These are phyloP conservation scores for Chrysomallon squamiferum DNA, from an alignment of 1,140 invertebrate species.

Conservation along the genomic window DNA sequence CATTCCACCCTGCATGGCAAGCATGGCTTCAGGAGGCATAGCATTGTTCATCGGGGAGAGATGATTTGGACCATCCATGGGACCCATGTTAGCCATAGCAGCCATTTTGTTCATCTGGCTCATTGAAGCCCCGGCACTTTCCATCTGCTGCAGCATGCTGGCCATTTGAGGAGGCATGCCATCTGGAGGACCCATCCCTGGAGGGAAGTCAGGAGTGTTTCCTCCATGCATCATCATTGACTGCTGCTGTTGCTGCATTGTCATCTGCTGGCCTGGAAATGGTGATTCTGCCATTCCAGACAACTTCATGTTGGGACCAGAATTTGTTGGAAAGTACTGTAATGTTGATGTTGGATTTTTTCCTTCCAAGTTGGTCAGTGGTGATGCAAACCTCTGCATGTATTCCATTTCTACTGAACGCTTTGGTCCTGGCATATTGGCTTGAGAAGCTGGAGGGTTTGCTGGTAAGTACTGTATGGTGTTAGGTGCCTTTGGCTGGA, in stretches of 20 bases:
- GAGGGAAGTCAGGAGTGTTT: background rate
- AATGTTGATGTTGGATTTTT: constrained; percentile 71
- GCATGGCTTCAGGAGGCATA: constrained; percentile 25
- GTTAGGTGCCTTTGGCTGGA: constrained; percentile 95
- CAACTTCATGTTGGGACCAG: constrained; percentile 43
- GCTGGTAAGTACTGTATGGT: constrained; percentile 97
- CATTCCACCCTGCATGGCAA: constrained; percentile 25
- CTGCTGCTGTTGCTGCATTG: constrained; percentile 31
- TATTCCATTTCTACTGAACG: constrained; percentile 92
- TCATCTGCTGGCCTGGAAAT: constrained; percentile 41
- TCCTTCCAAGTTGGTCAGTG: constrained; percentile 68
- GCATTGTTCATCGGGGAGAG: no score
- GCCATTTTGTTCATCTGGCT: constrained; percentile 16
- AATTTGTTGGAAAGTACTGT: constrained; percentile 42
- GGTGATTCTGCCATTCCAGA: constrained; percentile 50
- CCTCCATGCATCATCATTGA: constrained; percentile 37
- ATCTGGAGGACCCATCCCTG: background rate
- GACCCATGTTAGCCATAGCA: background rate
- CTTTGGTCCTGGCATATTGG: constrained; percentile 63
- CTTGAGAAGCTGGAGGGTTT: constrained; percentile 51
- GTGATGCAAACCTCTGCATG: constrained; percentile 80
- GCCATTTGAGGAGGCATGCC: constrained; percentile 19
- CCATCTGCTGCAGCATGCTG: constrained; percentile 41
- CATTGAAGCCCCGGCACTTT: constrained; percentile 49
- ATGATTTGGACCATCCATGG: constrained; percentile 20